phyloP scores from a whole-genome alignment of 2,888 invertebrate species.

The Koerneria pararmatus region DNA sequence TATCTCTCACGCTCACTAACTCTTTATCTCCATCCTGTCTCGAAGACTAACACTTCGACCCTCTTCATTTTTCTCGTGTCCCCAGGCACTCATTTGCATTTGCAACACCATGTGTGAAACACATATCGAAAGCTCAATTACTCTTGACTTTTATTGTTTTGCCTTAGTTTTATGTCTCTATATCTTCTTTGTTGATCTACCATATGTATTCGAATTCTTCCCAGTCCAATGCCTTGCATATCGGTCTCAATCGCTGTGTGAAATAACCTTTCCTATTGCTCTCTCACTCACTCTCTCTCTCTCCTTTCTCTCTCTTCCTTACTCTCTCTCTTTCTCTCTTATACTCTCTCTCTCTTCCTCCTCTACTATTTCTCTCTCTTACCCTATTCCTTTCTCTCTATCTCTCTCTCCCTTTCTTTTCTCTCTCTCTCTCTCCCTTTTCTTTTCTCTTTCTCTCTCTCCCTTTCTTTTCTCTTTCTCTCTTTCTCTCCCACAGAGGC shows the following conservation, averaged over 20 bases:
- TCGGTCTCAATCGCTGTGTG: no score
- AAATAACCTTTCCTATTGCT: slow-evolving; percentile 8
- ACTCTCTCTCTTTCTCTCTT: slow-evolving; percentile 26
- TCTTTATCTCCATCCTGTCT: no score
- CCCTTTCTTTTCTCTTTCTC: not conserved
- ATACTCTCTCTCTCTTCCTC: slow-evolving; percentile 2
- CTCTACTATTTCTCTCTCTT: slow-evolving; percentile 23
- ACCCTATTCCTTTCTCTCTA: not conserved
- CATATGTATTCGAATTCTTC: no score
- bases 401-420: not conserved
- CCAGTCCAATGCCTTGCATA: no score
- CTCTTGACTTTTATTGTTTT: no score
- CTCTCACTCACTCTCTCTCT: slow-evolving; percentile 17
- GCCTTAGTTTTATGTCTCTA: no score
- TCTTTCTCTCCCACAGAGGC: slow-evolving; percentile 5
- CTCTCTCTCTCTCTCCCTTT: not conserved
- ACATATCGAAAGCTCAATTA: no score
- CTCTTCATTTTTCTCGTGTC: no score
- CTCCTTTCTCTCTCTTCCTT: slow-evolving; percentile 25
- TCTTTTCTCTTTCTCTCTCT: not conserved
- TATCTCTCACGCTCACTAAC: not conserved
- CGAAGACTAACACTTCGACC: no score
- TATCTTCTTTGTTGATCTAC: no score
- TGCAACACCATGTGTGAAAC: no score
- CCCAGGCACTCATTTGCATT: no score